Conservation (phyloP, 2,797 vertebrate species). For the Nothura maculosa region DNA sequence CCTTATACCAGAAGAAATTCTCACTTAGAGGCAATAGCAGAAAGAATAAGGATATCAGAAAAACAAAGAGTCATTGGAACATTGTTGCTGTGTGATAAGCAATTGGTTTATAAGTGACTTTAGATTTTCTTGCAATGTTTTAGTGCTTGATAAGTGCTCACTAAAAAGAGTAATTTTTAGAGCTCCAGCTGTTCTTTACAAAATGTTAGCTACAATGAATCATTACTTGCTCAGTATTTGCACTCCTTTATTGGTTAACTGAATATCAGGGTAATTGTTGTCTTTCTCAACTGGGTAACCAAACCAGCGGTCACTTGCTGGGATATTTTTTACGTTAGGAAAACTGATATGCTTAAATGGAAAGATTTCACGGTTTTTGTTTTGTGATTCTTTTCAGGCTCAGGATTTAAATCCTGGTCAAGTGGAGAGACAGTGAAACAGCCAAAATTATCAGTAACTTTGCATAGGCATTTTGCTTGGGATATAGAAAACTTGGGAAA, state of each 20-base stretch:
- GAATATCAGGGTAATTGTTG: constrained; percentile 20
- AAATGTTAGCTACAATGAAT: constrained; percentile 44
- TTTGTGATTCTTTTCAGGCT: not conserved
- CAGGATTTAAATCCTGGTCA: not conserved
- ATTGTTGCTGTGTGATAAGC: constrained; percentile 4
- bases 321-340: not conserved
- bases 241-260: constrained; percentile 12
- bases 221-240: constrained; percentile 27
- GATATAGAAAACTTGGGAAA: not conserved
- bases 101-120: constrained; percentile 24
- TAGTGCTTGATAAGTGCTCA: constrained; percentile 5
- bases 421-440: not conserved
- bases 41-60: not conserved
- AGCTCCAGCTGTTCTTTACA: constrained; percentile 41
- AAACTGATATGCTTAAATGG: not conserved
- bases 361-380: not conserved
- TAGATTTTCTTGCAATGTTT: constrained; percentile 40
- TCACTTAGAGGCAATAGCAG: not conserved
- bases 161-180: constrained; percentile 48
- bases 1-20: not conserved
- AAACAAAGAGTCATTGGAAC: not conserved
- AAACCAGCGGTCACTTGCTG: not conserved
- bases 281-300: not conserved
- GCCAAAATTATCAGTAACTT: not conserved
- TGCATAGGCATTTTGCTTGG: not conserved